Conservation (phyloP, 2,888 invertebrate genomes). For the Cephus rjabovi region DNA sequence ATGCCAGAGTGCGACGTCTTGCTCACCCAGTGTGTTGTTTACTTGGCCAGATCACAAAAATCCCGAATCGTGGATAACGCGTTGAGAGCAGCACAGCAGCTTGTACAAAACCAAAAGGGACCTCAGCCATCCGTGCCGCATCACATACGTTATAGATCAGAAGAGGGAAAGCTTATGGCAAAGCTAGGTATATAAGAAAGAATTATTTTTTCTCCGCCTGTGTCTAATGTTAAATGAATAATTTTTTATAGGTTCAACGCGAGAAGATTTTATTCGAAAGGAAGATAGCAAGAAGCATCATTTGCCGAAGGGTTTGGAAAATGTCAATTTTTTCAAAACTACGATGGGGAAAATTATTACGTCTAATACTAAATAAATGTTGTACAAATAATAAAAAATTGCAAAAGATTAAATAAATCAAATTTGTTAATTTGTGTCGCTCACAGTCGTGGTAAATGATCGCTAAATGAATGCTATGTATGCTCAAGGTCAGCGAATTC, state of each 20-base stretch:
- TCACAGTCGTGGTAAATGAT: neutral
- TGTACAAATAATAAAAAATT: neutral
- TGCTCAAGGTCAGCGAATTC: neutral
- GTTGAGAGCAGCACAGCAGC: slow-evolving; percentile 66
- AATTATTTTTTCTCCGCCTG: neutral
- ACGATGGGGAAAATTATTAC: slow-evolving; percentile 18
- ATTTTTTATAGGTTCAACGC: slow-evolving; percentile 71
- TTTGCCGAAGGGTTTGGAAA: slow-evolving; percentile 75
- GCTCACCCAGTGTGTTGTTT: slow-evolving; percentile 79
- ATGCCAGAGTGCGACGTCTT: slow-evolving; percentile 84
- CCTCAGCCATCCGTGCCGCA: slow-evolving; percentile 78
- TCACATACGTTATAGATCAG: slow-evolving; percentile 79
- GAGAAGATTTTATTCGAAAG: slow-evolving; percentile 69
- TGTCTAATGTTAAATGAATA: neutral
- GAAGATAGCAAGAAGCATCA: slow-evolving; percentile 70
- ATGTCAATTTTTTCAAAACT: slow-evolving; percentile 65
- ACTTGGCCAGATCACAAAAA: slow-evolving; percentile 79
- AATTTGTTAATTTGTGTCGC: neutral
- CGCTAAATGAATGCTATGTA: neutral
- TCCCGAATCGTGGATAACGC: slow-evolving; percentile 65
- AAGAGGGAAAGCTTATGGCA: slow-evolving; percentile 33
- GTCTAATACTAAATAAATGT: neutral
- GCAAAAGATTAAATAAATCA: neutral
- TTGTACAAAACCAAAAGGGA: slow-evolving; percentile 64
- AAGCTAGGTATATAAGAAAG: slow-evolving; percentile 27